Conservation (phyloP, 2,113 vertebrate species). For the Spea bombifrons region DNA sequence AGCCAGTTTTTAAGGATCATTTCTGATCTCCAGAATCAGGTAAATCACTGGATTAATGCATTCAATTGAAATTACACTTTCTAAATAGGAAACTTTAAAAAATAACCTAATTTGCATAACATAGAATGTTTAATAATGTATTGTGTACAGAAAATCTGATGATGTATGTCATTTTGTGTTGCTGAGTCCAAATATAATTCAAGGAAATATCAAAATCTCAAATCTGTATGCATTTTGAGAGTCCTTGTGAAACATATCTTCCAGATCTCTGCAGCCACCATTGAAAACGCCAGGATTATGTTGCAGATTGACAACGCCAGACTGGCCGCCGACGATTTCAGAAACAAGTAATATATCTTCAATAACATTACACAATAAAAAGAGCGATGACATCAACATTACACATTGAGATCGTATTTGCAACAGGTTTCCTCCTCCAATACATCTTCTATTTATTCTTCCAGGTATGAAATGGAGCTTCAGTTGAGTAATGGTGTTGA, state of each 20-base stretch:
- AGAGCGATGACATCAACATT: no score
- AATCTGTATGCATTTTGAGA: neutral
- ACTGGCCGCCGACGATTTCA: slow-evolving; percentile 34
- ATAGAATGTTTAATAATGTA: no score
- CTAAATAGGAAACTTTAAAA: no score
- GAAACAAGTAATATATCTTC: slow-evolving; percentile 16
- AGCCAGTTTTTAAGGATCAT: slow-evolving; percentile 61
- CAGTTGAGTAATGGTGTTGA: slow-evolving; percentile 11
- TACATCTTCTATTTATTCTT: slow-evolving; percentile 54
- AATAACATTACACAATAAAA: no score
- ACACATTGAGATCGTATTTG: no score
- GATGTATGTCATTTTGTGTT: no score
- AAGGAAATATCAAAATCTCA: no score
- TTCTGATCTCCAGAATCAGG: slow-evolving; percentile 54
- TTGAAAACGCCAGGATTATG: slow-evolving; percentile 31
- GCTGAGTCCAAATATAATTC: no score
- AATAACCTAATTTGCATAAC: no score
- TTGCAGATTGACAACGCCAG: slow-evolving; percentile 34
- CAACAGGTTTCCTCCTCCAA: no score
- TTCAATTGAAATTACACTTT: no score
- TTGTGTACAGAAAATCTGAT: no score
- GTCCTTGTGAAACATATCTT: neutral
- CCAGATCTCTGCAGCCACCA: slow-evolving; percentile 11
- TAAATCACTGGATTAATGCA: neutral
- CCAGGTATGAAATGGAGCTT: slow-evolving; percentile 5